A percentile compares a stretch with the other conserved stretches of the same genome.
Evolutionary conservation across 1,140 invertebrate species (phyloP).

Genomic region (Aphaenogaster rudis): DNA sequence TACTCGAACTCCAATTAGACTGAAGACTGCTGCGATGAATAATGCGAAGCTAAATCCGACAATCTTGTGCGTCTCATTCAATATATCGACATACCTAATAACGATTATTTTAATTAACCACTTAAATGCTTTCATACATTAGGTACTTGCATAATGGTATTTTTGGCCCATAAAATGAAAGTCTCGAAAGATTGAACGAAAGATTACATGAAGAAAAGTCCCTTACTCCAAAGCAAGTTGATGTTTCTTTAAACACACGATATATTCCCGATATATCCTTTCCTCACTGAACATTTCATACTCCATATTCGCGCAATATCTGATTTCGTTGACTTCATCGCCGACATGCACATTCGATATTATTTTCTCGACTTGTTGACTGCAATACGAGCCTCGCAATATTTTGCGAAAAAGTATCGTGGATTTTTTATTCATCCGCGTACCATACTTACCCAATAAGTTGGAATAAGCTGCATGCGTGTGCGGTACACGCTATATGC

Average conservation of each 20-base stretch:
- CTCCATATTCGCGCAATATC: background rate
- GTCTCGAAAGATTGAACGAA: background rate
- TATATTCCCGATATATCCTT: slow-evolving; percentile 43
- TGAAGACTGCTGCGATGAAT: background rate
- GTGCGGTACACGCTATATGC: slow-evolving; percentile 32
- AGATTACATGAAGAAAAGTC: too few species aligned
- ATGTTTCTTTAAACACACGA: slow-evolving; percentile 43
- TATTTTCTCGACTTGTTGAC: slow-evolving; percentile 12
- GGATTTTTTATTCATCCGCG: background rate
- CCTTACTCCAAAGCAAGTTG: slow-evolving; percentile 46
- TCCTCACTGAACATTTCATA: background rate
- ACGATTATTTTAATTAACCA: slow-evolving; percentile 7
- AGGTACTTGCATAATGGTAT: background rate
- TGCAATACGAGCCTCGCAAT: background rate
- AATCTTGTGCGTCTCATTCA: slow-evolving; percentile 3
- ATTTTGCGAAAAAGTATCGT: background rate
- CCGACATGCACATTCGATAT: background rate
- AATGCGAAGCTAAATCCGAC: slow-evolving; percentile 27
- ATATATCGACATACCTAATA: slow-evolving; percentile 38
- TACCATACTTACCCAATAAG: slow-evolving; percentile 27
- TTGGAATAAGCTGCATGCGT: slow-evolving; percentile 39
- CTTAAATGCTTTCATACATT: too few species aligned
- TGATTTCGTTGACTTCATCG: background rate
- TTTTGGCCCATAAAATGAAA: background rate
- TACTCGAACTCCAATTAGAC: slow-evolving; percentile 45